Percentiles rank a stretch among this genome's conserved stretches.
Evolutionary conservation across 2,113 vertebrate species (phyloP).

Genomic region (Hemiscyllium ocellatum): DNA sequence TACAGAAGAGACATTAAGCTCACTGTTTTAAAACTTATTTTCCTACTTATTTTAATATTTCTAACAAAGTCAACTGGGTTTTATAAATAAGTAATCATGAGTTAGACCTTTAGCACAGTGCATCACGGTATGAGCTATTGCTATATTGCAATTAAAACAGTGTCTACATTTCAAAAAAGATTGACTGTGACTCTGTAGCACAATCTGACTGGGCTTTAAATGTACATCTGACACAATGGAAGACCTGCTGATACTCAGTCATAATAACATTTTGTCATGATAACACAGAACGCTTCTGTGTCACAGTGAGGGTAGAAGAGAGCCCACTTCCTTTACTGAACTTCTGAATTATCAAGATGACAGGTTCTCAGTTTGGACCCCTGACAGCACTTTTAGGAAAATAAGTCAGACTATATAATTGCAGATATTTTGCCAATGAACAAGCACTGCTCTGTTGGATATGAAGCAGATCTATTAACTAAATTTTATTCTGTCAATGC

Average conservation of each 20-base stretch:
- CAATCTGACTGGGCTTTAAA: not conserved
- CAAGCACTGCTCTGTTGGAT: constrained; percentile 9
- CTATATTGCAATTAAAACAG: not conserved
- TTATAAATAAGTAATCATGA: not conserved
- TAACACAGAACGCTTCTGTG: not conserved
- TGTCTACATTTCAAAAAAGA: not conserved
- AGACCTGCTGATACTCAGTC: not conserved
- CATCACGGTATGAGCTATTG: not conserved
- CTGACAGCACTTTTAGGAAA: not conserved
- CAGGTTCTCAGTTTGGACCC: not conserved
- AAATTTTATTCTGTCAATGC: not conserved
- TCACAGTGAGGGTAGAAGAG: not conserved
- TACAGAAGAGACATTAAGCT: not conserved
- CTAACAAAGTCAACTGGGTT: not conserved
- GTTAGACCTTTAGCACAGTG: not conserved
- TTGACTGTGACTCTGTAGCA: not conserved
- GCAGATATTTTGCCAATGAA: not conserved
- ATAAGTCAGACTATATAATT: not conserved
- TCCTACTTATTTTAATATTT: not conserved
- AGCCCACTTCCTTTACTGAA: not conserved
- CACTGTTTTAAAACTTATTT: not conserved
- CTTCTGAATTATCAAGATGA: not conserved
- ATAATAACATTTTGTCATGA: not conserved
- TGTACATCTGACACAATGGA: not conserved
- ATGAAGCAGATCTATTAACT: not conserved